Percentiles rank a stretch among this genome's conserved stretches.
Evolutionary conservation across 2,888 invertebrate genomes (phyloP).

Genomic region (Coelopa pilipes): DNA sequence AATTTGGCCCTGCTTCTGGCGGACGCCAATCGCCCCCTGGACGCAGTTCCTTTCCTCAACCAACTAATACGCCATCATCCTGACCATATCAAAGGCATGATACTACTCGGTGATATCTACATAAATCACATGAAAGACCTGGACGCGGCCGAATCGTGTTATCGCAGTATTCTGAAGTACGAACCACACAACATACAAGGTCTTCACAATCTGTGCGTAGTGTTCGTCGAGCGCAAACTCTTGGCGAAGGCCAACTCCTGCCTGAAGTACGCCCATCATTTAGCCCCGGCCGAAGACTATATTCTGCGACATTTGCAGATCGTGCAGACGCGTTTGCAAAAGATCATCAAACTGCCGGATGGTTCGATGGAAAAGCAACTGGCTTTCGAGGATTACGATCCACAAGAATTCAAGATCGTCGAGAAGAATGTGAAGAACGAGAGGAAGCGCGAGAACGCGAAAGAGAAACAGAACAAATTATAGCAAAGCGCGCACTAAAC

Average conservation of each 20-base stretch:
- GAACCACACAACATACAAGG: slow-evolving; percentile 95
- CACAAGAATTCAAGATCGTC: slow-evolving; percentile 54
- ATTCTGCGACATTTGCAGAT: slow-evolving; percentile 90
- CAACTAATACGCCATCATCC: slow-evolving; percentile 91
- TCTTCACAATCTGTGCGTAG: slow-evolving; percentile 94
- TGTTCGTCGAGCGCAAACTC: slow-evolving; percentile 91
- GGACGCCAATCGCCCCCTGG: slow-evolving; percentile 86
- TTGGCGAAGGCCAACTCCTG: slow-evolving; percentile 87
- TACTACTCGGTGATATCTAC: slow-evolving; percentile 93
- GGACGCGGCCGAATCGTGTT: slow-evolving; percentile 95
- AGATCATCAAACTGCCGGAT: slow-evolving; percentile 62
- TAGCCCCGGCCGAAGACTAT: slow-evolving; percentile 92
- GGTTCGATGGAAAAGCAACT: slow-evolving; percentile 59
- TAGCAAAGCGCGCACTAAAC: slow-evolving; percentile 20
- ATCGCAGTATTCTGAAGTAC: slow-evolving; percentile 84
- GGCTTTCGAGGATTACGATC: slow-evolving; percentile 64
- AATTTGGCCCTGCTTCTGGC: slow-evolving; percentile 91
- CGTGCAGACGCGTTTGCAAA: slow-evolving; percentile 69
- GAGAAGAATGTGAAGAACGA: neutral
- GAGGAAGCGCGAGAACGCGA: neutral
- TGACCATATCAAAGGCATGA: slow-evolving; percentile 93
- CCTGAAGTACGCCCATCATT: slow-evolving; percentile 79
- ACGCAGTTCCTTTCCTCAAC: slow-evolving; percentile 92
- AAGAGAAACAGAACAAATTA: slow-evolving; percentile 14
- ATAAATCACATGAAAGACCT: slow-evolving; percentile 95